Percentiles rank a stretch among this genome's conserved stretches.
phyloP scores from a whole-genome alignment of 2,888 invertebrate species.

The Zygogramma bicolorata region DNA sequence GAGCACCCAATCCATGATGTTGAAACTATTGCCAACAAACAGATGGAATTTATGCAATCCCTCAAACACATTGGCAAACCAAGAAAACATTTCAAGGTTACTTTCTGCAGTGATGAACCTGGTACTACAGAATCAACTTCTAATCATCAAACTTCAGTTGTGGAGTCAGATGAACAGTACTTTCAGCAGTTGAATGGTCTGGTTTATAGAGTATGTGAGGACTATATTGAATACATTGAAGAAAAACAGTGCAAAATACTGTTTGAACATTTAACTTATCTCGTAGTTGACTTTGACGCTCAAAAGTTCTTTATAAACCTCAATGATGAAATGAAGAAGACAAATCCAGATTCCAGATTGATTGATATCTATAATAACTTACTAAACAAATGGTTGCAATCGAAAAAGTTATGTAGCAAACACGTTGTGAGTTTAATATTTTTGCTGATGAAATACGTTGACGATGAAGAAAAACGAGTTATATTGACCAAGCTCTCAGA shows the following conservation, averaged over 20 bases:
- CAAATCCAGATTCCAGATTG: constrained; percentile 47
- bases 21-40: constrained; percentile 56
- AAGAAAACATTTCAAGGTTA: constrained; percentile 67
- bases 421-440: constrained; percentile 75
- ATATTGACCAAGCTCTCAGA: constrained; percentile 71
- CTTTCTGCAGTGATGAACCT: constrained; percentile 31
- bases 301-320: constrained; percentile 68
- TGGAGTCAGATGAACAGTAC: constrained; percentile 60
- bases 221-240: constrained; percentile 71
- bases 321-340: constrained; percentile 57
- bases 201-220: constrained; percentile 67
- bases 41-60: constrained; percentile 67
- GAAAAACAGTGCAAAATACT: constrained; percentile 67
- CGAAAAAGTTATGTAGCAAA: constrained; percentile 69
- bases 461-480: constrained; percentile 69
- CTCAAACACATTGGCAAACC: constrained; percentile 66
- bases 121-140: constrained; percentile 33
- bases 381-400: constrained; percentile 68
- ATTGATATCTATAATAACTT: constrained; percentile 55
- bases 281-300: constrained; percentile 72
- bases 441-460: constrained; percentile 70
- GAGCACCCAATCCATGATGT: constrained; percentile 47
- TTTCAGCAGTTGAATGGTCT: constrained; percentile 66
- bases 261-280: constrained; percentile 68
- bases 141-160: constrained; percentile 17